A percentile compares a stretch with the other conserved stretches of the same genome.
phyloP scores from a whole-genome alignment of 2,113 vertebrate genomes.

The Hiodon alosoides region DNA sequence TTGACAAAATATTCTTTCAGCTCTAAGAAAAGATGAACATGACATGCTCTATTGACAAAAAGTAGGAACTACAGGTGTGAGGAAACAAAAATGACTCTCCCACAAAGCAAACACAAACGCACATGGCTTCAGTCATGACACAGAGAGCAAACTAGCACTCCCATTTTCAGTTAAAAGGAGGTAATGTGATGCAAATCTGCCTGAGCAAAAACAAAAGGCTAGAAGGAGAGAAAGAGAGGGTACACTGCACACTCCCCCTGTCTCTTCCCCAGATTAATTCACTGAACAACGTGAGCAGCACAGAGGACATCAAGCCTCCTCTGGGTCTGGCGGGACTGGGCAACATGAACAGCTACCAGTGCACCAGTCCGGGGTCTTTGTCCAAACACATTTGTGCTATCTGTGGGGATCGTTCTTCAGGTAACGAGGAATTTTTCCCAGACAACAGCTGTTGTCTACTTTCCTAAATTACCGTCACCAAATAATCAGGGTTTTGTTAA shows the following conservation, averaged over 20 bases:
- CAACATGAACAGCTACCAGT: conserved; percentile 76
- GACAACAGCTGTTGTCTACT: background rate
- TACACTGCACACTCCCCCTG: background rate
- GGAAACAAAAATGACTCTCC: no score
- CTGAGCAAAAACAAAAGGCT: background rate
- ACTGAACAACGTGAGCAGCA: conserved; percentile 76
- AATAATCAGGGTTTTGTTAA: background rate
- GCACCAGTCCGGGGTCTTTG: conserved; percentile 80
- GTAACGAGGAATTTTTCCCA: conserved; percentile 49
- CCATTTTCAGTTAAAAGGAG: background rate
- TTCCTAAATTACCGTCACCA: background rate
- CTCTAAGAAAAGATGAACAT: no score
- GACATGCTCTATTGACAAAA: no score
- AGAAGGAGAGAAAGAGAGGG: no score
- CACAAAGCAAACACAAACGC: background rate
- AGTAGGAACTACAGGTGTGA: no score
- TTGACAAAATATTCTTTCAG: no score
- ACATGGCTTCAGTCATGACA: background rate
- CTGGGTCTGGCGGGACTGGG: conserved; percentile 72
- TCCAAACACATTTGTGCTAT: conserved; percentile 95
- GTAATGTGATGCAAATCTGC: conserved; percentile 9
- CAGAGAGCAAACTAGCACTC: background rate
- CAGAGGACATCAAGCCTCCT: conserved; percentile 86
- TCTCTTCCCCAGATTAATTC: conserved; percentile 71
- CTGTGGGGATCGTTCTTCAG: conserved; percentile 94